Evolutionary conservation across 2,113 vertebrate species (phyloP).

Genomic region (Neomonachus schauinslandi): DNA sequence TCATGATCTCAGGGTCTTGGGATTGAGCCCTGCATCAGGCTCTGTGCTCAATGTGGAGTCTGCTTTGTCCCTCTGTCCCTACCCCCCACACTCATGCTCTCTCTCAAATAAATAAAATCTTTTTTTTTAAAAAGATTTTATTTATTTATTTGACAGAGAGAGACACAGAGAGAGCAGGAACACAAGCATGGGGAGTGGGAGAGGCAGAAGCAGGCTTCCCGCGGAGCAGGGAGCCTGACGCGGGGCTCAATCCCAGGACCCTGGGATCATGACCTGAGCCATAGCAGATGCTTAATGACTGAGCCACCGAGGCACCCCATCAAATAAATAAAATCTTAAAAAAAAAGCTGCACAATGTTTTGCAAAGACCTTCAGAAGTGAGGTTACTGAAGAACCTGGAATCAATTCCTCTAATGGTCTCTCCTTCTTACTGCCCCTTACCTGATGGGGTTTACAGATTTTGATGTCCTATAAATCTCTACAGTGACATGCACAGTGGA

Average conservation of each 20-base stretch:
- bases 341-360: not conserved
- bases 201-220: too few species aligned
- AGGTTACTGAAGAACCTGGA: not conserved
- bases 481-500: not conserved
- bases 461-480: not conserved
- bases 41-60: not conserved
- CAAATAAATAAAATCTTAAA: not conserved
- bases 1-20: not conserved
- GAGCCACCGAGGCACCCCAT: not conserved
- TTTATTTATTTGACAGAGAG: too few species aligned
- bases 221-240: too few species aligned
- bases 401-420: not conserved
- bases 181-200: too few species aligned
- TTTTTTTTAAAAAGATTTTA: too few species aligned
- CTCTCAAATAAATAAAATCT: not conserved
- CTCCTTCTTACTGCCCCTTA: not conserved
- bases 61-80: not conserved
- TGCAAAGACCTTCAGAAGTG: not conserved
- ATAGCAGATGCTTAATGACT: too few species aligned
- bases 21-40: not conserved
- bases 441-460: not conserved
- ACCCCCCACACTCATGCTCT: not conserved
- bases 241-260: too few species aligned
- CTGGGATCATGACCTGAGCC: too few species aligned
- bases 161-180: too few species aligned